Evolutionary conservation across 2,113 vertebrate species (phyloP).

Genomic region (Sylvietta virens): DNA sequence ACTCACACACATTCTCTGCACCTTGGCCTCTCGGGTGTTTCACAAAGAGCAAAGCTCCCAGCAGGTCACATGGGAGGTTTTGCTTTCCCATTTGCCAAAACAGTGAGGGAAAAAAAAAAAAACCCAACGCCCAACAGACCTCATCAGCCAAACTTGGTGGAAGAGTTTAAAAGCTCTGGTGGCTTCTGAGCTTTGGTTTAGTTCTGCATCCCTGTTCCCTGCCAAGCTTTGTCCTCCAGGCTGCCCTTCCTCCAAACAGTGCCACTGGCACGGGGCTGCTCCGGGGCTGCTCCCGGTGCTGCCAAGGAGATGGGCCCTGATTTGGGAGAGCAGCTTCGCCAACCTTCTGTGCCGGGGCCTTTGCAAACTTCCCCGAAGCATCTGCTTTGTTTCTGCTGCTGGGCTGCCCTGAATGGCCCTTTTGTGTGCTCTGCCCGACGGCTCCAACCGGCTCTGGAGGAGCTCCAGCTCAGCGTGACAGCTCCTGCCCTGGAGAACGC

Average conservation of each 20-base stretch:
- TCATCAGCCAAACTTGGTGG: neutral
- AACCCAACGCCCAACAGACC: neutral
- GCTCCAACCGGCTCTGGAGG: neutral
- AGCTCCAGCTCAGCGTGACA: constrained; percentile 19
- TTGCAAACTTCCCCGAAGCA: neutral
- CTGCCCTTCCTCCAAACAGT: neutral
- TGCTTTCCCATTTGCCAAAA: neutral
- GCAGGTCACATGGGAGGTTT: neutral
- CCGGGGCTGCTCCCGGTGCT: neutral
- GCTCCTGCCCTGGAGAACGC: constrained; percentile 4
- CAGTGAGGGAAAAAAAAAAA: neutral
- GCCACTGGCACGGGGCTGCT: neutral
- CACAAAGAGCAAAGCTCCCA: neutral
- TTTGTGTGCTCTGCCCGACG: constrained; percentile 45
- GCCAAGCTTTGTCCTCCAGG: neutral
- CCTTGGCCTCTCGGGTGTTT: neutral
- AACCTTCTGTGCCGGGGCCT: constrained; percentile 45
- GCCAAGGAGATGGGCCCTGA: neutral
- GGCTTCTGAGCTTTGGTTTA: neutral
- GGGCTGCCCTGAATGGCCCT: constrained; percentile 51
- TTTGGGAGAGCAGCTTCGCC: neutral
- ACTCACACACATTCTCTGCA: neutral
- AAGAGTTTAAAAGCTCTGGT: neutral
- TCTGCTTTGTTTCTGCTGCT: constrained; percentile 44
- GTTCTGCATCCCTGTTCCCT: neutral